A percentile compares a stretch with the other conserved stretches of the same genome.
Evolutionary conservation across 2,797 vertebrate species (phyloP).

Genomic region (Notamacropus eugenii): DNA sequence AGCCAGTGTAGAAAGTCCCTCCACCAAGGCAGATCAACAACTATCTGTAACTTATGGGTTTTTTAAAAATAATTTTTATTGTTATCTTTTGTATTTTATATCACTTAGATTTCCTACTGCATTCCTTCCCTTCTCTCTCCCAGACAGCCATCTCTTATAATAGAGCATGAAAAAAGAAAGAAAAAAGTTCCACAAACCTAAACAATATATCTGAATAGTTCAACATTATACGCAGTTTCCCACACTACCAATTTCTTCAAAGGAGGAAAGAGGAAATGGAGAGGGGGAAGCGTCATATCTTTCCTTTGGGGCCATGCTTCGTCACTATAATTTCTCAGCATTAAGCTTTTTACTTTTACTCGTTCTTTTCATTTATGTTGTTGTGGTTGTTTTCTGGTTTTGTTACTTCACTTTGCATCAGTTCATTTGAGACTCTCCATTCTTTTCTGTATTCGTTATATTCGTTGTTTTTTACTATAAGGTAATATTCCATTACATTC

Average conservation of each 20-base stretch:
- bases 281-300: background rate
- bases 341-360: background rate
- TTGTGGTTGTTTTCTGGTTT: background rate
- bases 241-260: background rate
- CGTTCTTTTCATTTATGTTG: background rate
- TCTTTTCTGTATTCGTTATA: background rate
- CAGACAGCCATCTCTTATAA: background rate
- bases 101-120: background rate
- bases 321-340: background rate
- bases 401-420: background rate
- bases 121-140: background rate
- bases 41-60: background rate
- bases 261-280: background rate
- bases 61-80: background rate
- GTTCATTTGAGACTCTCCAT: background rate
- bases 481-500: background rate
- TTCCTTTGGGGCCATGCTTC: background rate
- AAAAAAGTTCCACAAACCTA: background rate
- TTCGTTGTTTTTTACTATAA: background rate
- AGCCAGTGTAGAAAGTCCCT: background rate
- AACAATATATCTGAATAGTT: background rate
- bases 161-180: background rate
- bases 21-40: background rate
- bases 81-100: background rate
- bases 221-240: background rate